Percentiles rank a stretch among this genome's conserved stretches.
phyloP scores from a whole-genome alignment of 2,113 vertebrate species.

The Pteronura brasiliensis region DNA sequence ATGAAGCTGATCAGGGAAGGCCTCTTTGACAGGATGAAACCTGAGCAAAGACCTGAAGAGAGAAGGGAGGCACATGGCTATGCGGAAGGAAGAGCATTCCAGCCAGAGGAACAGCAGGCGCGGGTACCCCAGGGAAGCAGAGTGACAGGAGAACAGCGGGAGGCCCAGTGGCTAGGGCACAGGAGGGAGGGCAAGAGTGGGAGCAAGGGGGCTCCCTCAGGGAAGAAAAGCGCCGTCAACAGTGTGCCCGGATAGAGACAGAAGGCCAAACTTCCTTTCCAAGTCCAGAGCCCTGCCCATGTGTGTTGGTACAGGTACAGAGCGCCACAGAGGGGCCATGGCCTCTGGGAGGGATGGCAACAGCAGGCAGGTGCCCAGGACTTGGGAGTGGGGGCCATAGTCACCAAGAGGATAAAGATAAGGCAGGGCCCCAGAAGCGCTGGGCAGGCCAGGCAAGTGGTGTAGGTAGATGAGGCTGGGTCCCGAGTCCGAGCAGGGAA shows the following conservation, averaged over 20 bases:
- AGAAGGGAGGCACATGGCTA: background rate
- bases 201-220: background rate
- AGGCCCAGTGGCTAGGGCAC: background rate
- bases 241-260: background rate
- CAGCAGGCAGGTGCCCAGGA: background rate
- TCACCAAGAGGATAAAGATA: background rate
- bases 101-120: background rate
- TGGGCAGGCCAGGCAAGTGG: background rate
- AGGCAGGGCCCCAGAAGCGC: accelerated
- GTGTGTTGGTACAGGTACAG: background rate
- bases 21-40: background rate
- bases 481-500: background rate
- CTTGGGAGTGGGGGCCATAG: background rate
- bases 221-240: background rate
- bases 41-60: background rate
- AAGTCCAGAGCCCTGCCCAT: background rate
- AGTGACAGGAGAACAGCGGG: no score
- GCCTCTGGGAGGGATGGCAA: background rate
- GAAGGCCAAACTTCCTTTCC: no score
- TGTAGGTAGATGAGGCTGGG: background rate
- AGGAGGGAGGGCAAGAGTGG: background rate
- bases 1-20: background rate
- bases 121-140: background rate
- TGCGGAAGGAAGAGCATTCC: background rate
- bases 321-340: background rate